These are phyloP conservation scores for Oppia nitens DNA, from an alignment of 1,140 invertebrate genomes.

Conservation along the genomic window DNA sequence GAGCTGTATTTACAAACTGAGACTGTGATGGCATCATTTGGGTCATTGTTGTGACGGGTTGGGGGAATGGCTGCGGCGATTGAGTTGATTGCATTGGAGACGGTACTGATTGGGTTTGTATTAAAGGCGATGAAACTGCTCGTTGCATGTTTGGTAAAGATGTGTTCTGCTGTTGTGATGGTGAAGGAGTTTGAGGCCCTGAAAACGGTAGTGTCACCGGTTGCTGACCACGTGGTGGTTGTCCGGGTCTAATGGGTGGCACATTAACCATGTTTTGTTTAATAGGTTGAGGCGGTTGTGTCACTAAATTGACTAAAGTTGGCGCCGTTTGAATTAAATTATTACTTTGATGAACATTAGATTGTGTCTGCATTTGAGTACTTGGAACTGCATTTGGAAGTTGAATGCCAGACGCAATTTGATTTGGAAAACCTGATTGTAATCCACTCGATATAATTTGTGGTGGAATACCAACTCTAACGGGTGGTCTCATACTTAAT, in stretches of 20 bases:
- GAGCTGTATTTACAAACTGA: slow-evolving; percentile 4
- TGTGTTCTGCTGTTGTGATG: not conserved
- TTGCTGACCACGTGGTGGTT: slow-evolving; percentile 8
- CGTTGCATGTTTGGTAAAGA: not conserved
- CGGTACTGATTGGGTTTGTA: slow-evolving; percentile 2
- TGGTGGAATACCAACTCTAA: not conserved
- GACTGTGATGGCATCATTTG: not conserved
- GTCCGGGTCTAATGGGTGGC: not conserved
- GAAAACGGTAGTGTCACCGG: slow-evolving; percentile 6
- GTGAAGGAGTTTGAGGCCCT: slow-evolving; percentile 8
- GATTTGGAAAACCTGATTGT: not conserved
- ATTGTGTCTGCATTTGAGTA: not conserved
- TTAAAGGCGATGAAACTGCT: slow-evolving; percentile 3
- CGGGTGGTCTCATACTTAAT: not conserved
- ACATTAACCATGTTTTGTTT: not conserved
- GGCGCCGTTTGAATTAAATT: not conserved
- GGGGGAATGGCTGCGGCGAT: slow-evolving; percentile 6
- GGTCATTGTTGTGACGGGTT: slow-evolving; percentile 9
- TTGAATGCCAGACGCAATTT: not conserved
- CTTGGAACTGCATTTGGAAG: not conserved
- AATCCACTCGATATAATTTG: not conserved
- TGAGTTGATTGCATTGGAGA: slow-evolving; percentile 5
- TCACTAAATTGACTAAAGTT: not conserved
- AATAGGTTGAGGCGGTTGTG: not conserved
- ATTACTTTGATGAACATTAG: not conserved